These are phyloP conservation scores for Trichomycterus rosablanca DNA, from an alignment of 2,113 vertebrate genomes.

Conservation along the genomic window DNA sequence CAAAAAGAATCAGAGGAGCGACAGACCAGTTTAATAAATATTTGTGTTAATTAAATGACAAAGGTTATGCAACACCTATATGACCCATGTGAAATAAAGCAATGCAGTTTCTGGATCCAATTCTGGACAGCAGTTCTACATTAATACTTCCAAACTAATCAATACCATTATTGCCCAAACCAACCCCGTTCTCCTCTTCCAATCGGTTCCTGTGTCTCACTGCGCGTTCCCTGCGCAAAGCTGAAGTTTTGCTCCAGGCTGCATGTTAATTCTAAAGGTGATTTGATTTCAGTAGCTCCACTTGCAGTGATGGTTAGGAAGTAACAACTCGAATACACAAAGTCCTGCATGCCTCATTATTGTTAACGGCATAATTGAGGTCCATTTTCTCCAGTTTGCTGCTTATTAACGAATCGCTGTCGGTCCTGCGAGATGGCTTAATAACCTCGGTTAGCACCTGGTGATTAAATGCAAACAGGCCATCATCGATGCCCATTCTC, in stretches of 20 bases:
- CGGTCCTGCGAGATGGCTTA: slow-evolving; percentile 42
- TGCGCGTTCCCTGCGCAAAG: too few relatives aligned
- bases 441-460: slow-evolving; percentile 63
- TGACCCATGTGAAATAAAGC: too few relatives aligned
- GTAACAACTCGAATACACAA: slow-evolving; percentile 57
- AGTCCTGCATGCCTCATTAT: slow-evolving; percentile 6
- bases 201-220: too few relatives aligned
- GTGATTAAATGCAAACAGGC: slow-evolving; percentile 67
- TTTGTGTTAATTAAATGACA: not conserved
- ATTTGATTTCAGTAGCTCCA: slow-evolving; percentile 12
- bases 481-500: slow-evolving; percentile 61
- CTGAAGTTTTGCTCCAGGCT: too few relatives aligned
- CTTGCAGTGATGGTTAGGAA: slow-evolving; percentile 15
- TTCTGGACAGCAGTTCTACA: too few relatives aligned
- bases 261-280: slow-evolving; percentile 3
- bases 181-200: too few relatives aligned
- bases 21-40: not conserved
- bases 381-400: slow-evolving; percentile 44
- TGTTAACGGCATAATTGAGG: slow-evolving; percentile 29
- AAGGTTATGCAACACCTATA: too few relatives aligned
- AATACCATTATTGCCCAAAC: too few relatives aligned
- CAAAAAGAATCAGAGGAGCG: too few relatives aligned
- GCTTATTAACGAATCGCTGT: slow-evolving; percentile 59
- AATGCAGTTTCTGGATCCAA: too few relatives aligned
- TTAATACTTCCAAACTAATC: too few relatives aligned